Percentiles rank a stretch among this genome's conserved stretches.
phyloP scores from a whole-genome alignment of 1,140 invertebrate genomes.

The Goniozus legneri region DNA sequence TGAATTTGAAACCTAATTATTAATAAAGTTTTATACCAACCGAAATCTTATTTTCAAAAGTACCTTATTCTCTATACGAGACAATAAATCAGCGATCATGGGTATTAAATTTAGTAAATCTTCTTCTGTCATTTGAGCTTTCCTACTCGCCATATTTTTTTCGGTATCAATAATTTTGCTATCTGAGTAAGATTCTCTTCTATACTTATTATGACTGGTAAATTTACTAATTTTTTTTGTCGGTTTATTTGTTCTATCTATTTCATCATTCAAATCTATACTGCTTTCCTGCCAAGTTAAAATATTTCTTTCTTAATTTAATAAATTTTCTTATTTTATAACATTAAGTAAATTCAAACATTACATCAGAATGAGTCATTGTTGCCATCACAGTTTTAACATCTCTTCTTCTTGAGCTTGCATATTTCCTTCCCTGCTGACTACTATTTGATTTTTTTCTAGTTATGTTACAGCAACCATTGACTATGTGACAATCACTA shows the following conservation, averaged over 20 bases:
- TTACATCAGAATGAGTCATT: constrained; percentile 40
- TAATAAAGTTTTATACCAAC: no score
- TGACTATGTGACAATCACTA: no score
- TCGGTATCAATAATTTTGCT: no score
- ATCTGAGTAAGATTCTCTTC: no score
- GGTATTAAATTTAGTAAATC: constrained; percentile 39
- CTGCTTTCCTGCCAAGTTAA: constrained; percentile 4
- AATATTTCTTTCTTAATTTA: constrained; percentile 13
- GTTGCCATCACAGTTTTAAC: constrained; percentile 49
- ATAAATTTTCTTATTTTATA: constrained; percentile 8
- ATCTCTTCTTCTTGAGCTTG: constrained; percentile 43
- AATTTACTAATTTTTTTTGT: background rate
- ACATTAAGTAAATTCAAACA: no score
- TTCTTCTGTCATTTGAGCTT: constrained; percentile 28
- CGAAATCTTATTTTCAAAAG: no score
- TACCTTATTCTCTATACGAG: constrained; percentile 33
- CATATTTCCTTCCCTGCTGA: constrained; percentile 5
- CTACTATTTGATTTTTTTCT: background rate
- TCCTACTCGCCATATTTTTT: no score
- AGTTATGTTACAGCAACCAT: no score
- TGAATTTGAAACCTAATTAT: no score
- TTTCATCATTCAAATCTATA: constrained; percentile 14
- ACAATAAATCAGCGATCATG: constrained; percentile 38
- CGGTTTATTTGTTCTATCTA: constrained; percentile 9
- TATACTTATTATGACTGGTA: background rate